Conservation (phyloP, 1,140 invertebrate genomes). For the Stegodyphus mimosarum region DNA sequence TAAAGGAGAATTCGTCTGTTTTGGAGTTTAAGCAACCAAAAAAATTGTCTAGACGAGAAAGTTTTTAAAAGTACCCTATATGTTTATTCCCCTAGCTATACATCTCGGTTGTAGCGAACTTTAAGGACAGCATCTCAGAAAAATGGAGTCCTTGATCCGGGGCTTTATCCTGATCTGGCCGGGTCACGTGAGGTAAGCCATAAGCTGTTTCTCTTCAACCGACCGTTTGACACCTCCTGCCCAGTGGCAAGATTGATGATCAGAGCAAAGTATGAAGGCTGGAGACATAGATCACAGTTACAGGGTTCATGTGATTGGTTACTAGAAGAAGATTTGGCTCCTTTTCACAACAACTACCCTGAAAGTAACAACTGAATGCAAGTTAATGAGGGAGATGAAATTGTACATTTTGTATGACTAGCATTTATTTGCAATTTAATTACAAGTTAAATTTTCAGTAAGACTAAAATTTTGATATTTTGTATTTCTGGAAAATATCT, state of each 20-base stretch:
- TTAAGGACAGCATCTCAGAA: conserved; percentile 15
- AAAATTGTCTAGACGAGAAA: background rate
- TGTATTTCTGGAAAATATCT: too few species aligned
- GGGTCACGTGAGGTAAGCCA: conserved; percentile 37
- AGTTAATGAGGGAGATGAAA: too few species aligned
- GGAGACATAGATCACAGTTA: too few species aligned
- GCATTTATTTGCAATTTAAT: too few species aligned
- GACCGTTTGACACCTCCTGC: conserved; percentile 26
- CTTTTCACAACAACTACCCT: too few species aligned
- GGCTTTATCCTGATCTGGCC: conserved; percentile 19
- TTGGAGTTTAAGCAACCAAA: background rate
- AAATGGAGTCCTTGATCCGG: conserved; percentile 30
- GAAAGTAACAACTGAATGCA: too few species aligned
- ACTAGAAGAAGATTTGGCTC: too few species aligned
- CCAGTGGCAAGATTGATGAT: conserved; percentile 34
- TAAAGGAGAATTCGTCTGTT: background rate
- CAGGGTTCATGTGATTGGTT: too few species aligned
- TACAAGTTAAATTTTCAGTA: too few species aligned
- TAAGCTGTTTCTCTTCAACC: conserved; percentile 14
- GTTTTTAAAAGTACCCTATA: too few species aligned
- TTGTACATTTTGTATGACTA: too few species aligned
- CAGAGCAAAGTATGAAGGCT: background rate
- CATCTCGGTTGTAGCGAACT: background rate
- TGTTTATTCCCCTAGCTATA: background rate
- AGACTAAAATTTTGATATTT: too few species aligned